A percentile compares a stretch with the other conserved stretches of the same genome.
Evolutionary conservation across 2,888 invertebrate species (phyloP).

Genomic region (Torymus tubicola): DNA sequence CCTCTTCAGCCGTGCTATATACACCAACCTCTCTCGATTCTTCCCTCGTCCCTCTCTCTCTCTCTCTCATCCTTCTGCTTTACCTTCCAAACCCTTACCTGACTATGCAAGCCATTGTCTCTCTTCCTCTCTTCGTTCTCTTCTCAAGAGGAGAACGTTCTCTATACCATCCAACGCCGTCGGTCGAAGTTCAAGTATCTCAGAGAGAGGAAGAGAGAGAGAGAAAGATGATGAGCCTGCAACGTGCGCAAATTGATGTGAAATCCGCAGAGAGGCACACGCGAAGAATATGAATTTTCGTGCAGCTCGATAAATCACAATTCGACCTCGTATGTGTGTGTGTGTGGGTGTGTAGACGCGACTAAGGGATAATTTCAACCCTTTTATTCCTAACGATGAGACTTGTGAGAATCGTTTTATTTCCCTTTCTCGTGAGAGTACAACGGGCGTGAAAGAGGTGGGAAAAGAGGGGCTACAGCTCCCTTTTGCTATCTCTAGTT

Average conservation of each 20-base stretch:
- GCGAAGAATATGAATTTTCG: background rate
- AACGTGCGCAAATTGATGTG: constrained; percentile 56
- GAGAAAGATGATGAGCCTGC: constrained; percentile 27
- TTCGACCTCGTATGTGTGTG: constrained; percentile 13
- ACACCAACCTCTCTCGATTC: no score
- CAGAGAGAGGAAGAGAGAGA: no score
- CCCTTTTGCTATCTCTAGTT: constrained; percentile 5
- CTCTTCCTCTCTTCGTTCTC: background rate
- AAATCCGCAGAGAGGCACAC: constrained; percentile 17
- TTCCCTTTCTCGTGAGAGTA: constrained; percentile 19
- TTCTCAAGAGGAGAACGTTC: constrained; percentile 9
- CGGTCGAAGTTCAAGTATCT: constrained; percentile 36
- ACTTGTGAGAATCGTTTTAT: constrained; percentile 28
- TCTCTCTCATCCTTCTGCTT: background rate
- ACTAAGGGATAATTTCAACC: background rate
- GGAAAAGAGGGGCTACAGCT: constrained; percentile 9
- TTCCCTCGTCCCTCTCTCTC: background rate
- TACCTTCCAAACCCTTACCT: constrained; percentile 20
- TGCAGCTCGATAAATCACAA: constrained; percentile 52
- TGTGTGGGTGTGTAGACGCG: constrained; percentile 1
- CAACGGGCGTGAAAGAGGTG: background rate
- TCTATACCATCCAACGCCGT: background rate
- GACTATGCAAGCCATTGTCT: constrained; percentile 54
- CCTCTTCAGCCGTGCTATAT: no score
- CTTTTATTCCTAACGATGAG: constrained; percentile 26